Evolutionary conservation across 2,797 vertebrate species (phyloP).

Genomic region (Lemur catta): DNA sequence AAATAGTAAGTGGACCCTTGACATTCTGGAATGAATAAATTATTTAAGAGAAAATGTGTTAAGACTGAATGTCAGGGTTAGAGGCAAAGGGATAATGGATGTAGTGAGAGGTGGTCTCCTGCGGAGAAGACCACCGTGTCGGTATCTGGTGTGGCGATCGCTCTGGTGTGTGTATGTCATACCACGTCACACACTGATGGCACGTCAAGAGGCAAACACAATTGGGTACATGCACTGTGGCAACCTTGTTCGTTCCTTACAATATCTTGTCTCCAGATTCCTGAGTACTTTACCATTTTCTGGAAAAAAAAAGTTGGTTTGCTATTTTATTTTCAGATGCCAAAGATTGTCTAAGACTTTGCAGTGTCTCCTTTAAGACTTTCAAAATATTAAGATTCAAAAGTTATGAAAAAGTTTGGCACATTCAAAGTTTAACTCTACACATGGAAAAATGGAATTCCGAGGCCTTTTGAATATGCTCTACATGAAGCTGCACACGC

Average conservation of each 20-base stretch:
- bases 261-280: conserved; percentile 92
- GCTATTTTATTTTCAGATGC: conserved; percentile 88
- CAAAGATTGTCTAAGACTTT: conserved; percentile 98
- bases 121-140: conserved; percentile 80
- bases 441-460: conserved; percentile 85
- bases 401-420: conserved; percentile 94
- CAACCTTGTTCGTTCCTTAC: conserved; percentile 86
- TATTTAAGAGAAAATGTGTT: conserved; percentile 94
- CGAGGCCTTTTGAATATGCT: conserved; percentile 81
- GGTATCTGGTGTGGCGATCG: conserved; percentile 90
- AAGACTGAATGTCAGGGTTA: conserved; percentile 91
- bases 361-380: conserved; percentile 93
- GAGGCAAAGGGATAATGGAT: conserved; percentile 83
- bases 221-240: conserved; percentile 86
- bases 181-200: conserved; percentile 83
- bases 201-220: conserved; percentile 85
- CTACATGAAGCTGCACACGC: conserved; percentile 84
- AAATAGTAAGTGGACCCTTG: conserved; percentile 95
- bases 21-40: conserved; percentile 98
- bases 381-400: conserved; percentile 90
- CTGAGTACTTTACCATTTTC: conserved; percentile 93
- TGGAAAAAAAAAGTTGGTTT: conserved; percentile 84
- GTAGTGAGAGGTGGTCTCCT: conserved; percentile 84
- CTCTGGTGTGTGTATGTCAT: conserved; percentile 88
- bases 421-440: conserved; percentile 90